phyloP scores from a whole-genome alignment of 2,797 vertebrate species.

The Sebastes trivittatus region DNA sequence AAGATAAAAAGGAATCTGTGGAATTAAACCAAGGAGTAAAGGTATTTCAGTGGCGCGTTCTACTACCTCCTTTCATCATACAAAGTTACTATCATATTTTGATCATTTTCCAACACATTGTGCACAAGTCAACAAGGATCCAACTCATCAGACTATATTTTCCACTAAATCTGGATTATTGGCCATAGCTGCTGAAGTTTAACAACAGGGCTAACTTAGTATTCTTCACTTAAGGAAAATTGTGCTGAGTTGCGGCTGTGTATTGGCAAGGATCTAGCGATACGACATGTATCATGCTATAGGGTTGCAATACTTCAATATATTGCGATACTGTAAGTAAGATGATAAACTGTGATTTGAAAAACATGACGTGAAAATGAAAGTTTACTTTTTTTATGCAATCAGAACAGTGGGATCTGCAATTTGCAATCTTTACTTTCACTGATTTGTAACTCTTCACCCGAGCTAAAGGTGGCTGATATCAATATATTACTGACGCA shows the following conservation, averaged over 20 bases:
- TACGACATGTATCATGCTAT: no score
- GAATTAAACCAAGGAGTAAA: background rate
- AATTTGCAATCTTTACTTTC: background rate
- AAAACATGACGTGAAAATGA: no score
- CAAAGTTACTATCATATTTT: background rate
- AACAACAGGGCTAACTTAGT: background rate
- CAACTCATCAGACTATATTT: background rate
- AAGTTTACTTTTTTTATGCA: no score
- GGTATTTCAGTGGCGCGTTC: background rate
- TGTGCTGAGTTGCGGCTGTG: no score
- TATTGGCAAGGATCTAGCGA: no score
- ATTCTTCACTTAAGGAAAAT: background rate
- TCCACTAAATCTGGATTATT: background rate
- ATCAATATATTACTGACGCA: background rate
- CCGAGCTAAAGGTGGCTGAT: background rate
- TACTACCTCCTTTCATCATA: background rate
- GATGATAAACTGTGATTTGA: no score
- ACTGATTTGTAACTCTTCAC: background rate
- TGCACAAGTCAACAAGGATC: no score
- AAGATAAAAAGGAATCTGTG: constrained; percentile 13
- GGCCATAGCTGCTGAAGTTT: background rate
- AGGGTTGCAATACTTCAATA: no score
- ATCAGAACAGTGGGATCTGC: no score
- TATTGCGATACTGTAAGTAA: no score
- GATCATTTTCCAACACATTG: background rate